A percentile compares a stretch with the other conserved stretches of the same genome.
Conservation (phyloP, 2,888 invertebrate species). For the Tinea trinotella region DNA sequence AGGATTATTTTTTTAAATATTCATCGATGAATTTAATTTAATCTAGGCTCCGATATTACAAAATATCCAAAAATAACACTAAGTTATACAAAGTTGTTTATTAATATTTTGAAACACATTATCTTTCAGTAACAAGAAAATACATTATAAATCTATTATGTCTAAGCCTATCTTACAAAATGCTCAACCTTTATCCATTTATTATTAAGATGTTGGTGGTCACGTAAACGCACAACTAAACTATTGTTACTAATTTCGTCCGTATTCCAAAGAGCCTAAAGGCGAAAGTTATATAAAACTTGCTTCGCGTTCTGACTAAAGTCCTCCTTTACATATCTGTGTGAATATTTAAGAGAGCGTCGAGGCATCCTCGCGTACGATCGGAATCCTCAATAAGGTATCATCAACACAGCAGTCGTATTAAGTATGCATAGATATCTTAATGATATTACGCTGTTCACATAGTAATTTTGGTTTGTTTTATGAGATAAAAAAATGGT, state of each 20-base stretch:
- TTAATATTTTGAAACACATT: too few relatives aligned
- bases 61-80: too few relatives aligned
- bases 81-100: too few relatives aligned
- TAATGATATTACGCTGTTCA: constrained; percentile 17
- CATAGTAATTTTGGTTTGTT: constrained; percentile 13
- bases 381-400: constrained; percentile 19
- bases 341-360: constrained; percentile 12
- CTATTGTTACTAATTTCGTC: neutral
- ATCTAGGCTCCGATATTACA: too few relatives aligned
- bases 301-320: neutral
- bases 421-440: constrained; percentile 17
- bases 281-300: neutral
- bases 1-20: too few relatives aligned
- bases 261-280: neutral
- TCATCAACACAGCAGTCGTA: constrained; percentile 12
- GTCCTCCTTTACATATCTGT: constrained; percentile 1
- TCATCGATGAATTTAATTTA: too few relatives aligned
- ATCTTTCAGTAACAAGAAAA: too few relatives aligned
- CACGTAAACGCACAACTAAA: neutral
- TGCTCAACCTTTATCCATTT: neutral
- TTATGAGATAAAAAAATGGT: neutral
- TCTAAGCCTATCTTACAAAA: neutral
- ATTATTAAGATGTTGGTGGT: neutral
- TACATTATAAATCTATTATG: neutral
- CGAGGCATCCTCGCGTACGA: constrained; percentile 13